Base-by-base conservation (phyloP, 2,888 invertebrate genomes). In the Nomada ruficornis region DNA sequence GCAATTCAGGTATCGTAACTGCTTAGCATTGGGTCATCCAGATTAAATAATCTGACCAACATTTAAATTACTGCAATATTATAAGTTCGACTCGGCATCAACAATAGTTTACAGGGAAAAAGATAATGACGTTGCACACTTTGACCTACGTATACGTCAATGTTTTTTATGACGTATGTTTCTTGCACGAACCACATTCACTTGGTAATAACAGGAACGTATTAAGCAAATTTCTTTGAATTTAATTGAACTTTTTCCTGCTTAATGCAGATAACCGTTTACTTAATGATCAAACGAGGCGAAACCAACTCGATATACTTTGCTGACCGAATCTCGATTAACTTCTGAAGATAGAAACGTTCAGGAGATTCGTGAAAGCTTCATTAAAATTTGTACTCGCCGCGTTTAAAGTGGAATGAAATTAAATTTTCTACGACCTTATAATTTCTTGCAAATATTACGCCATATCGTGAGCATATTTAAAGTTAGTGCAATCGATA, bases 141-240 rank as follows among this genome's bases (percentile, higher is more conserved):
- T 50, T 18, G 50, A 50, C 13, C 1, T 13, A 18, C 7, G 29
- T 29, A 5, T 29, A 29, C 29, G 5, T 29, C 3, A 47, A 47
- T 47, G 47, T 13, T 47, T 47, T 15, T 47, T 15, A 5, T 47
- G 15, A 47, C 15, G 5, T 15, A 15, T 47, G 47, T 47, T 80
- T 80, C 26, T 60, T 77, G 23, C 47, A 44, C 23, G 44, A 81
- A 73, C 52, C 64, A 77, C 52, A 73, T 72, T 76, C 55, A 50
- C n/a, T 20, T 36, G 13, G 36, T 36, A n/a, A 26, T 26, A 42
- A 23, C 23, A 50, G 20, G 50, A 59, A 54, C 20, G 54, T 47
- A 59, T 55, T 23, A 18, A 26, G 50, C 44, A 36, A 71, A 65
- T 44, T 71, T 75, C 67, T 50, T 65, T 75, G 54, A 75, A 62